These are phyloP conservation scores for Phodopus roborovskii DNA, from an alignment of 2,113 vertebrate species.

Conservation along the genomic window DNA sequence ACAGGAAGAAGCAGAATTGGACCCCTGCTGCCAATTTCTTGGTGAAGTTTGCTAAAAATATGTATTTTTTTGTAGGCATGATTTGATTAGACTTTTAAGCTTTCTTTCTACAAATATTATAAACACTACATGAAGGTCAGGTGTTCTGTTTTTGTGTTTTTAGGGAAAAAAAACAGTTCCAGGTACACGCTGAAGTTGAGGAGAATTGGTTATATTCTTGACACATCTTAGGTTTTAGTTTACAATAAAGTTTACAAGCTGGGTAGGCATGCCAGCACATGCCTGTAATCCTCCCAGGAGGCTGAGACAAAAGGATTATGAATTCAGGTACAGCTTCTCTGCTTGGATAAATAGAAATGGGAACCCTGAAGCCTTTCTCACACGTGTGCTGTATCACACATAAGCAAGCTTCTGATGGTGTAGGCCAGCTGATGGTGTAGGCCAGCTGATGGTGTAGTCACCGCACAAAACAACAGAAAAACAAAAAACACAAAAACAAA, in stretches of 20 bases:
- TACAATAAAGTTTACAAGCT: not conserved
- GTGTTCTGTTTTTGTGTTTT: not conserved
- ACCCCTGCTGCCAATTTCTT: not conserved
- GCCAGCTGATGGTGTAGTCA: not conserved
- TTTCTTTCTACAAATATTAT: constrained; percentile 20
- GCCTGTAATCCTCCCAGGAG: not conserved
- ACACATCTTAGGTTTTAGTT: not conserved
- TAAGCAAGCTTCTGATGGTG: not conserved
- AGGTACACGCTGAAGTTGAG: not conserved
- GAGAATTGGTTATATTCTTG: not conserved
- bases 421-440: too few species aligned
- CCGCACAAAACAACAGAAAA: not conserved
- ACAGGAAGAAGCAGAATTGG: not conserved
- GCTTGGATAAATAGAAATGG: not conserved
- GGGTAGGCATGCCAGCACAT: not conserved
- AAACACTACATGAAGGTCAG: not conserved
- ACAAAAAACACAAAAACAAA: not conserved
- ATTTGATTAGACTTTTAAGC: constrained; percentile 8
- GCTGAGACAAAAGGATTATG: not conserved
- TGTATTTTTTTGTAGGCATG: not conserved
- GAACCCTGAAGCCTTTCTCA: not conserved
- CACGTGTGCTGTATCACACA: not conserved
- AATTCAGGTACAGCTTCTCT: not conserved
- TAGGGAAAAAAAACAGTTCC: not conserved
- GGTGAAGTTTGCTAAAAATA: constrained; percentile 38